A percentile compares a stretch with the other conserved stretches of the same genome.
Evolutionary conservation across 2,113 vertebrate genomes (phyloP).

Genomic region (Hippocampus comes): DNA sequence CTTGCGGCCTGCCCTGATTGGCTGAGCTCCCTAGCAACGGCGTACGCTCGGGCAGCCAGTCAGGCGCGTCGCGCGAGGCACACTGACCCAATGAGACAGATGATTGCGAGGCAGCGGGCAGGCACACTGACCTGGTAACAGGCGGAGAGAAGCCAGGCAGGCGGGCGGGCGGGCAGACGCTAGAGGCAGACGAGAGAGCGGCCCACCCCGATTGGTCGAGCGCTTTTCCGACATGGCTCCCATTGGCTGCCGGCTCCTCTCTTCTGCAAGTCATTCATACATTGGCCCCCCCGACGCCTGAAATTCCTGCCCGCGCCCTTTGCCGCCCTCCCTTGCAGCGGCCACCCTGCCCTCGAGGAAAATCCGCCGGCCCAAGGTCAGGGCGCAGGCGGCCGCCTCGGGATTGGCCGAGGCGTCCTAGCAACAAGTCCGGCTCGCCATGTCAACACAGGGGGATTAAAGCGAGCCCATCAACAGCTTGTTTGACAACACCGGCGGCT

Average conservation of each 20-base stretch:
- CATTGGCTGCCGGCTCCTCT: constrained; percentile 53
- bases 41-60: constrained; percentile 70
- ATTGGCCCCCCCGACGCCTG: constrained; percentile 54
- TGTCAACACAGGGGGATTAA: constrained; percentile 56
- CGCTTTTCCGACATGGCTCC: constrained; percentile 19
- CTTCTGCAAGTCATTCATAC: constrained; percentile 75
- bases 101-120: constrained; percentile 64
- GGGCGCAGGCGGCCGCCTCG: constrained; percentile 44
- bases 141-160: constrained; percentile 67
- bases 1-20: constrained; percentile 71
- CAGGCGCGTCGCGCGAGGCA: constrained; percentile 62
- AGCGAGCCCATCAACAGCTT: constrained; percentile 61
- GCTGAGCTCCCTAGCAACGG: constrained; percentile 76
- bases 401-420: constrained; percentile 72
- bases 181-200: constrained; percentile 36
- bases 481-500: constrained; percentile 49
- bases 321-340: constrained; percentile 46
- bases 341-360: constrained; percentile 59
- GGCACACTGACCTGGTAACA: constrained; percentile 80
- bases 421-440: constrained; percentile 68
- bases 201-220: constrained; percentile 48
- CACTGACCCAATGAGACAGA: constrained; percentile 77
- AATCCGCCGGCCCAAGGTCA: constrained; percentile 68
- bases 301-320: constrained; percentile 23
- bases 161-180: constrained; percentile 12